Base-by-base conservation (phyloP, 30 jellyfish, hydroid and myxozoan species). In the Aurelia sp. region DNA sequence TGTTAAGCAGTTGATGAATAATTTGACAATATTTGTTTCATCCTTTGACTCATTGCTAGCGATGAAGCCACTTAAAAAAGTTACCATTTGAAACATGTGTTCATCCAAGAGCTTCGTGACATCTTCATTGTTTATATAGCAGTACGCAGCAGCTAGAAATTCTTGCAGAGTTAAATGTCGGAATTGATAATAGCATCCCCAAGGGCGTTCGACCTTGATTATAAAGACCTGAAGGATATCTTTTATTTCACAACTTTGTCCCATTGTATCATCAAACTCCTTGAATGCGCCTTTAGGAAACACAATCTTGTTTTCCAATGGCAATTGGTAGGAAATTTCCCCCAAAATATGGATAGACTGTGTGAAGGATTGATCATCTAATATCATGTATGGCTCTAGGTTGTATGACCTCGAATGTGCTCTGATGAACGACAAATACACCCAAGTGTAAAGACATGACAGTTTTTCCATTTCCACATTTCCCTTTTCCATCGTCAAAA, bases 111-210 rank as follows among this genome's bases (percentile, higher is more conserved):
- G 24, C 20, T 58, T 4, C 24, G 9, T 58, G 8, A 58, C 67
- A 10, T 58, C 67, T 17, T 15, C 67, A 15, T 58, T 58, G 20
- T 2, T 17, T 4, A 65, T 24, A 30, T 17, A 69, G 61, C 80
- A 69, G 30, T 69, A 57, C 18, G 22, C 19, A 13, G 80, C 80
- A 10, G 80, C 80, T 17, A 69, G 41, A 27, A 69, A 21, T 7
- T 69, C 80, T 15, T 69, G 80, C 59, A 69, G 15, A 21, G 80
- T 69, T 20, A 69, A 38, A 69, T 69, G 80, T 48, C 52, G 31
- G 15, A 69, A 69, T 48, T 69, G 62, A 48, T 69, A 69, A 21
- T 17, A 21, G 3, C 5, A 48, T 48, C 52, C 31, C 31, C 19
- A 15, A 10, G 18, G 62, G 31, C 61, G 21, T 3, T 69, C 41